Conservation (phyloP, 2,888 invertebrate genomes). For the Cheilosia vernalis region DNA sequence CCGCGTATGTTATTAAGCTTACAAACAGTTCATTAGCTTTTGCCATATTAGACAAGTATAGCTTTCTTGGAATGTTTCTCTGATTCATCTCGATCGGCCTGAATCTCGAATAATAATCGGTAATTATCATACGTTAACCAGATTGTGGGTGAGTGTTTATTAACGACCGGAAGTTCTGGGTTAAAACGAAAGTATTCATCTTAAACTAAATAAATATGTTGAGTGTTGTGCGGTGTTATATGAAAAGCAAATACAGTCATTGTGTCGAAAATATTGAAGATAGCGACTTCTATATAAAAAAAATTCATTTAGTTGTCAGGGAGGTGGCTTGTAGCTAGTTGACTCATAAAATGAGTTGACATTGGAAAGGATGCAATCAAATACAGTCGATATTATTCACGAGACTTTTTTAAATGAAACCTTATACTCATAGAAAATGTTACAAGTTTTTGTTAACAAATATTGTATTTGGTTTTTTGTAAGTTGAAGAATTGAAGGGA, state of each 20-base stretch:
- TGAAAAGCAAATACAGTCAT: background rate
- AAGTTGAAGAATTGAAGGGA: no score
- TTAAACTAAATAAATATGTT: background rate
- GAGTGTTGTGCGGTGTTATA: background rate
- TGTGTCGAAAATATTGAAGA: background rate
- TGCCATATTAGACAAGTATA: constrained; percentile 10
- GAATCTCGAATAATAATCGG: background rate
- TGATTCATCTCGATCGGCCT: constrained; percentile 38
- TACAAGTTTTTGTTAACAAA: no score
- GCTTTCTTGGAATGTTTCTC: constrained; percentile 17
- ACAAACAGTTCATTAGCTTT: constrained; percentile 12
- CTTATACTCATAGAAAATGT: no score
- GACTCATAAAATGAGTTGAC: no score
- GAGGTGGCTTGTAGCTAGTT: no score
- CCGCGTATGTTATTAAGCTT: background rate
- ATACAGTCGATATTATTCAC: no score
- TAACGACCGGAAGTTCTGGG: constrained; percentile 34
- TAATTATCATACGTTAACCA: constrained; percentile 3
- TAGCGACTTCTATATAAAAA: background rate
- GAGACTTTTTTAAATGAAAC: no score
- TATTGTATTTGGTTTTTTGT: no score
- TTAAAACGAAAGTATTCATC: constrained; percentile 10
- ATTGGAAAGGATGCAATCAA: no score
- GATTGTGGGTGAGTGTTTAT: constrained; percentile 29
- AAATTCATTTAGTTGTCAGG: no score